These are phyloP conservation scores for Aleadryas rufinucha DNA, from an alignment of 2,113 vertebrate genomes.

Conservation along the genomic window DNA sequence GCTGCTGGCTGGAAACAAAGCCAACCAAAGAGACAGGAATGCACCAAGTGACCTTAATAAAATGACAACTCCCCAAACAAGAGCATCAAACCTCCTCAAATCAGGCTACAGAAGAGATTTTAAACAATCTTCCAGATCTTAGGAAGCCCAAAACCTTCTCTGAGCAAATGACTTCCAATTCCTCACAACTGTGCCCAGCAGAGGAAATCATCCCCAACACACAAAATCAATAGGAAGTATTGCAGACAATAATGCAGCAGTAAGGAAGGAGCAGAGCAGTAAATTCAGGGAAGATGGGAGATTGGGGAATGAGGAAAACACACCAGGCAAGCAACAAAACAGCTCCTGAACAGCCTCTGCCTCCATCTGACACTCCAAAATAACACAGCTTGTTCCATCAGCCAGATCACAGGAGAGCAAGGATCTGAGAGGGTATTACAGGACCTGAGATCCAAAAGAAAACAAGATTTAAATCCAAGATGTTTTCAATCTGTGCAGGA, in stretches of 20 bases:
- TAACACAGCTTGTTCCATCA: not conserved
- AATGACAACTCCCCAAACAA: not conserved
- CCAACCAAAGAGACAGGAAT: not conserved
- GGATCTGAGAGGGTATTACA: not conserved
- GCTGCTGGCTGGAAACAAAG: not conserved
- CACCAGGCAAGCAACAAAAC: not conserved
- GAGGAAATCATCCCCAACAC: not conserved
- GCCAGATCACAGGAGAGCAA: not conserved
- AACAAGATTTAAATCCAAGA: not conserved
- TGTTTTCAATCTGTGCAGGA: not conserved
- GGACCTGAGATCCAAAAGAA: not conserved
- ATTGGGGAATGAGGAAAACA: not conserved
- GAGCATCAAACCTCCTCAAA: not conserved
- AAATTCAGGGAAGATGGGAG: not conserved
- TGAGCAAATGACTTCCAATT: not conserved
- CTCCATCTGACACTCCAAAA: not conserved
- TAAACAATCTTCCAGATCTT: not conserved
- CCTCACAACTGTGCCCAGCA: not conserved
- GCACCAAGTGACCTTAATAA: not conserved
- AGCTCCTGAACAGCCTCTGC: not conserved
- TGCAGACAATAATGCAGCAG: conserved; percentile 2
- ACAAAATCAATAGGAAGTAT: conserved; percentile 11
- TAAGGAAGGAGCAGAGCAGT: not conserved
- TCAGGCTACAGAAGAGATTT: not conserved
- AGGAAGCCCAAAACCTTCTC: not conserved